These are phyloP conservation scores for Hecatera dysodea DNA, from an alignment of 2,888 invertebrate genomes.

Conservation along the genomic window DNA sequence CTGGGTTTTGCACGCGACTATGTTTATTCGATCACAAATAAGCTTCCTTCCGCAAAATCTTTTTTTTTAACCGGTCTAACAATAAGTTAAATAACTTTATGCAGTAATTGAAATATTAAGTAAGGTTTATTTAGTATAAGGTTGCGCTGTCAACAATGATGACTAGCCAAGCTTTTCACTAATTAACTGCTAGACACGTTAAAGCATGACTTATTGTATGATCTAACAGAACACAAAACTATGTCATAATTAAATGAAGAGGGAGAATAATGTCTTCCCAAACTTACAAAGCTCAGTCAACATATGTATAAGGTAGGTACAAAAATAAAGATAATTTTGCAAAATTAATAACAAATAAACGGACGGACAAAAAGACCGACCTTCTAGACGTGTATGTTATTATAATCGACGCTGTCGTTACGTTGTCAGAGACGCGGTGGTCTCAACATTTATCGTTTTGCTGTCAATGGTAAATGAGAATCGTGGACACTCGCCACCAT, in stretches of 20 bases:
- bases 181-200: no score
- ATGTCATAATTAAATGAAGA: no score
- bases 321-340: no score
- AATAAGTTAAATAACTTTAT: not conserved
- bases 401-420: constrained; percentile 64
- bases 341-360: constrained; percentile 15
- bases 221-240: no score
- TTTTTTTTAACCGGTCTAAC: not conserved
- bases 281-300: not conserved
- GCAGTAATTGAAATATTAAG: not conserved
- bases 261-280: no score
- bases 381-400: constrained; percentile 23
- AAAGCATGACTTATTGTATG: not conserved
- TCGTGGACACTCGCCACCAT: constrained; percentile 32
- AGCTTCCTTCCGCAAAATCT: not conserved
- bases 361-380: constrained; percentile 27
- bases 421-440: constrained; percentile 53
- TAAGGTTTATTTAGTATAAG: not conserved
- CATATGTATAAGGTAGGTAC: not conserved
- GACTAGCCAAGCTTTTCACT: not conserved
- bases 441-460: constrained; percentile 59
- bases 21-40: not conserved
- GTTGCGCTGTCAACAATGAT: not conserved
- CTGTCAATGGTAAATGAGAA: constrained; percentile 62
- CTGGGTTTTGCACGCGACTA: constrained; percentile 16